Evolutionary conservation across 1,140 invertebrate genomes (phyloP).

Genomic region (Oncopodura yosiiana): DNA sequence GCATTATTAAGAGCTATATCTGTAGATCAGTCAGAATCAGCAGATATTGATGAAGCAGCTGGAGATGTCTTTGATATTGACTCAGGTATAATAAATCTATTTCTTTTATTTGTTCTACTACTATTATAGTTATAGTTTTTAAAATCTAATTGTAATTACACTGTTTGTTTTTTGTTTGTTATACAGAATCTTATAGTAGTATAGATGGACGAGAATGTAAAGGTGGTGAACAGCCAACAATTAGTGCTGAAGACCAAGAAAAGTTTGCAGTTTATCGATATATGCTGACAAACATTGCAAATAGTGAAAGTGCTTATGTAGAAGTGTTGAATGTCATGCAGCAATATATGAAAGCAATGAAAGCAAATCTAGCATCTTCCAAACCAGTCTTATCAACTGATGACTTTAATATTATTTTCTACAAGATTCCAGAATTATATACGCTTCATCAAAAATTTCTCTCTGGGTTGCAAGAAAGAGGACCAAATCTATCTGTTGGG

Average conservation of each 20-base stretch:
- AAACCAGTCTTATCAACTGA: constrained; percentile 79
- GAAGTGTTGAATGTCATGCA: constrained; percentile 72
- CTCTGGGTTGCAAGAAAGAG: constrained; percentile 50
- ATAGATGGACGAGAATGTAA: neutral
- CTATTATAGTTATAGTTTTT: constrained; percentile 4
- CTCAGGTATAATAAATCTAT: neutral
- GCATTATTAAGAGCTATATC: constrained; percentile 39
- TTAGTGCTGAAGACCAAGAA: constrained; percentile 49
- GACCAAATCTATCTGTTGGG: constrained; percentile 39
- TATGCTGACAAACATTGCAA: constrained; percentile 77
- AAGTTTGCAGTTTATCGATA: constrained; percentile 66
- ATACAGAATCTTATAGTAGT: neutral
- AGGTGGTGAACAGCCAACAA: constrained; percentile 24
- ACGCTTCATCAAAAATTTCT: constrained; percentile 71
- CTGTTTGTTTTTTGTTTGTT: neutral
- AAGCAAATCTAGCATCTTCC: constrained; percentile 72
- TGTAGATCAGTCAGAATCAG: constrained; percentile 36
- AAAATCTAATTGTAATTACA: neutral
- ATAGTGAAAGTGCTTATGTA: constrained; percentile 80
- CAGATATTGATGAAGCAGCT: neutral
- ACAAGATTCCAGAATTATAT: constrained; percentile 79
- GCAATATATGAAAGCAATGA: constrained; percentile 85
- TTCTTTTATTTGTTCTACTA: neutral
- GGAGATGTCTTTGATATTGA: constrained; percentile 25
- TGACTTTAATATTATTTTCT: constrained; percentile 83